Evolutionary conservation across 2,797 vertebrate genomes (phyloP).

Genomic region (Hydrolagus colliei): DNA sequence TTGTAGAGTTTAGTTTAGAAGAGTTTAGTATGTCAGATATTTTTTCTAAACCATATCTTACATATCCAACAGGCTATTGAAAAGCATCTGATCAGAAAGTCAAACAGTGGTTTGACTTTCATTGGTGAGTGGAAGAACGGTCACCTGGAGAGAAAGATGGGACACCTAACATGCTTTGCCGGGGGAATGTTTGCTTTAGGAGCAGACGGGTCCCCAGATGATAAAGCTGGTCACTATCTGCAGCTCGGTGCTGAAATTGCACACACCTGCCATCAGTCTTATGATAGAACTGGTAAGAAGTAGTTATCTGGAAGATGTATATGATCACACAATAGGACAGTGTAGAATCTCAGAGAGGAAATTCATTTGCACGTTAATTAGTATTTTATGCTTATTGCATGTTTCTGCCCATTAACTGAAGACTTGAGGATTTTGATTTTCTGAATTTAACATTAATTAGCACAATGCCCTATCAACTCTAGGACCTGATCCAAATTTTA

Average conservation of each 20-base stretch:
- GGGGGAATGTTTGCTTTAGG: conserved; percentile 95
- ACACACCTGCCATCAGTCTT: conserved; percentile 92
- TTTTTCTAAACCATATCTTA: conserved; percentile 1
- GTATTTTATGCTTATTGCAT: too few relatives aligned
- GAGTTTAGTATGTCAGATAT: background rate
- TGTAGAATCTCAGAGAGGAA: too few relatives aligned
- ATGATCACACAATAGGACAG: background rate
- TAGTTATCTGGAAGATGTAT: background rate
- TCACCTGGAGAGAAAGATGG: conserved; percentile 96
- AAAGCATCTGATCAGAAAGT: conserved; percentile 90
- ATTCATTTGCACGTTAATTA: too few relatives aligned
- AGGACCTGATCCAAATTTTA: background rate
- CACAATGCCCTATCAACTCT: background rate
- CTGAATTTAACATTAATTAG: background rate
- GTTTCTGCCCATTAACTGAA: too few relatives aligned
- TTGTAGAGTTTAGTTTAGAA: background rate
- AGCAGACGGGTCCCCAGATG: conserved; percentile 85
- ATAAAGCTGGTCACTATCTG: conserved; percentile 92
- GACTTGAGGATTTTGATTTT: too few relatives aligned
- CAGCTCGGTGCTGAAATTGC: conserved; percentile 97
- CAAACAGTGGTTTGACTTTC: conserved; percentile 85
- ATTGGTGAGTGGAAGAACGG: conserved; percentile 98
- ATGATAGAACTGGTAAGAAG: conserved; percentile 82
- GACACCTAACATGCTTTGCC: conserved; percentile 92
- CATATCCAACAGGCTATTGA: conserved; percentile 78